Conservation (phyloP, 2,888 invertebrate species). For the Zaprionus bogoriensis region DNA sequence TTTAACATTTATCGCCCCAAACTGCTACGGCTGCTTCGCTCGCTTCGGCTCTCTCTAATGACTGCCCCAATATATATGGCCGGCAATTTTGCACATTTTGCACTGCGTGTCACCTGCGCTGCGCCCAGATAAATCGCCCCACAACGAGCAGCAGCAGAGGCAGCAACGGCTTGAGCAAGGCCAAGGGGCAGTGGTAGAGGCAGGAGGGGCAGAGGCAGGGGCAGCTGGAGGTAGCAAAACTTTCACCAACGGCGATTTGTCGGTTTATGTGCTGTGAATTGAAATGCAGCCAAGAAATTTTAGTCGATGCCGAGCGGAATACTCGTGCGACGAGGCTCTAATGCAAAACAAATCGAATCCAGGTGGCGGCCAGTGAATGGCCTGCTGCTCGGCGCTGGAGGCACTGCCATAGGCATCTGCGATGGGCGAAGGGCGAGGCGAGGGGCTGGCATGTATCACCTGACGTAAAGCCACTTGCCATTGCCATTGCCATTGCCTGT, state of each 20-base stretch:
- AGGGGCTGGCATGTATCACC: constrained; percentile 19
- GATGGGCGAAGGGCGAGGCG: background rate
- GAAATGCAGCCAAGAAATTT: constrained; percentile 69
- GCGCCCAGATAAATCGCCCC: constrained; percentile 67
- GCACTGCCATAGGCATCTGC: background rate
- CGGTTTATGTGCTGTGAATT: constrained; percentile 75
- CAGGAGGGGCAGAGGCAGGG: background rate
- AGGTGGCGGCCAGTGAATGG: constrained; percentile 29
- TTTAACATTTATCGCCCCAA: constrained; percentile 70
- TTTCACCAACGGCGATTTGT: constrained; percentile 68
- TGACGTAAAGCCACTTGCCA: constrained; percentile 27
- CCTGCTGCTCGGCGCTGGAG: background rate
- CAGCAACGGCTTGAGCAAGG: background rate
- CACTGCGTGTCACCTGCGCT: constrained; percentile 71
- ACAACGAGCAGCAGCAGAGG: background rate
- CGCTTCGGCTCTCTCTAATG: constrained; percentile 35
- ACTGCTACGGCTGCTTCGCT: constrained; percentile 18
- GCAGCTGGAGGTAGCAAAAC: constrained; percentile 43
- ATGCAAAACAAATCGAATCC: constrained; percentile 65
- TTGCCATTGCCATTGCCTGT: constrained; percentile 20
- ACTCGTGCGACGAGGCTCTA: constrained; percentile 17
- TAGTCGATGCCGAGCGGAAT: constrained; percentile 5
- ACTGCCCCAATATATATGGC: constrained; percentile 67
- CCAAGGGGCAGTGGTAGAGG: background rate
- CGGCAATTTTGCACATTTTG: constrained; percentile 67